Percentiles rank a stretch among this genome's conserved stretches.
phyloP scores from a whole-genome alignment of 2,888 invertebrate species.

The Cartodere bifasciata region DNA sequence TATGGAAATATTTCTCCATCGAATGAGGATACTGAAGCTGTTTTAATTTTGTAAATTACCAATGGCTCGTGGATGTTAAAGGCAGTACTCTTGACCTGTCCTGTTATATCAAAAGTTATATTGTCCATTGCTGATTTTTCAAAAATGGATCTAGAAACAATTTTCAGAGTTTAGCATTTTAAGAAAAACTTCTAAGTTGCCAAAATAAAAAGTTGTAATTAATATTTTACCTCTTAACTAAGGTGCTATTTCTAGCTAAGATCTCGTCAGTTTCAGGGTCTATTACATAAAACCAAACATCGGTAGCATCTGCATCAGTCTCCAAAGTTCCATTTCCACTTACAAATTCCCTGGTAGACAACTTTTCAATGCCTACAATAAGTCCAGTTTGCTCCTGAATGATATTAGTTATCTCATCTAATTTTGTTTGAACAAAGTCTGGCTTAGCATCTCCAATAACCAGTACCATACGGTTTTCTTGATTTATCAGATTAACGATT shows the following conservation, averaged over 20 bases:
- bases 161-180: slow-evolving; percentile 1
- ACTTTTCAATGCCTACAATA: slow-evolving; percentile 68
- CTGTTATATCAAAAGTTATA: slow-evolving; percentile 55
- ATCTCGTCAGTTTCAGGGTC: slow-evolving; percentile 68
- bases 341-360: slow-evolving; percentile 63
- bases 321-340: slow-evolving; percentile 65
- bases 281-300: slow-evolving; percentile 77
- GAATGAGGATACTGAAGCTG: slow-evolving; percentile 32
- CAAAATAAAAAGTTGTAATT: not conserved
- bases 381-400: slow-evolving; percentile 63
- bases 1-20: slow-evolving; percentile 67
- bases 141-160: slow-evolving; percentile 41
- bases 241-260: slow-evolving; percentile 55
- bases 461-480: slow-evolving; percentile 64
- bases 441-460: slow-evolving; percentile 64
- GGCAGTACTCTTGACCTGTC: slow-evolving; percentile 53
- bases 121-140: slow-evolving; percentile 51
- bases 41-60: slow-evolving; percentile 33
- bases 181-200: slow-evolving; percentile 1
- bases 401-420: slow-evolving; percentile 43
- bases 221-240: slow-evolving; percentile 50
- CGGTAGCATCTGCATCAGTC: slow-evolving; percentile 58
- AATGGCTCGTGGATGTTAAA: slow-evolving; percentile 52
- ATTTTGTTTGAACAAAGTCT: slow-evolving; percentile 47
- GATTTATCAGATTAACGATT: slow-evolving; percentile 66